Conservation (phyloP, 2,797 vertebrate genomes). For the Eupleurogrammus muticus region DNA sequence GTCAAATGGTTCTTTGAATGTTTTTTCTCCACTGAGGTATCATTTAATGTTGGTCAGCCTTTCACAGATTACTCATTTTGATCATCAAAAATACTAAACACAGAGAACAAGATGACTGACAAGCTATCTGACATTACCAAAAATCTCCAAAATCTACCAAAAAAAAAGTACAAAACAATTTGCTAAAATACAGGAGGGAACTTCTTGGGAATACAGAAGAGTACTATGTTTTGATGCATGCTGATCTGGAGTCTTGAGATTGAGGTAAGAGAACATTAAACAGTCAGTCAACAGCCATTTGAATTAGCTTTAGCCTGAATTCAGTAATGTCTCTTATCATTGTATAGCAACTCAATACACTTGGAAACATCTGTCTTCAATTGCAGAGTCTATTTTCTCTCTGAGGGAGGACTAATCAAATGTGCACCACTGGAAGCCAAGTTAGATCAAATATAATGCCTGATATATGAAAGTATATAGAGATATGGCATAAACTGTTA, state of each 20-base stretch:
- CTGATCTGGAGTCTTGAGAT: slow-evolving; percentile 20
- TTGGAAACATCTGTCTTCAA: slow-evolving; percentile 27
- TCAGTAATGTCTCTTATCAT: too few relatives aligned
- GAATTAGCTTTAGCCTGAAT: not conserved
- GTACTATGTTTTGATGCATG: slow-evolving; percentile 27
- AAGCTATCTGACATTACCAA: not conserved
- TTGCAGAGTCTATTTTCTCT: slow-evolving; percentile 28
- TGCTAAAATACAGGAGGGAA: slow-evolving; percentile 48
- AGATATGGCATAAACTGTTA: not conserved
- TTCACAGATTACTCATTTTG: not conserved
- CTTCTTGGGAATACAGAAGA: slow-evolving; percentile 45
- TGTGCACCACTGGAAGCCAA: slow-evolving; percentile 22
- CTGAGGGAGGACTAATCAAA: slow-evolving; percentile 35
- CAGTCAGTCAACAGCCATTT: not conserved
- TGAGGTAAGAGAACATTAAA: slow-evolving; percentile 20
- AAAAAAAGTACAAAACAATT: slow-evolving; percentile 46
- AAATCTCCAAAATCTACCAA: not conserved
- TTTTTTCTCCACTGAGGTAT: slow-evolving; percentile 2
- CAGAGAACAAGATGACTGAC: slow-evolving; percentile 29
- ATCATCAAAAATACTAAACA: slow-evolving; percentile 13
- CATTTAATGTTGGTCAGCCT: not conserved
- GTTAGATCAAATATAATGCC: slow-evolving; percentile 1
- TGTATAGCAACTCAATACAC: too few relatives aligned
- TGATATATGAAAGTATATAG: slow-evolving; percentile 14
- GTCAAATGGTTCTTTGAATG: not conserved